phyloP scores from a whole-genome alignment of 2,888 invertebrate species.

The Rhimphoctona megacephalus region DNA sequence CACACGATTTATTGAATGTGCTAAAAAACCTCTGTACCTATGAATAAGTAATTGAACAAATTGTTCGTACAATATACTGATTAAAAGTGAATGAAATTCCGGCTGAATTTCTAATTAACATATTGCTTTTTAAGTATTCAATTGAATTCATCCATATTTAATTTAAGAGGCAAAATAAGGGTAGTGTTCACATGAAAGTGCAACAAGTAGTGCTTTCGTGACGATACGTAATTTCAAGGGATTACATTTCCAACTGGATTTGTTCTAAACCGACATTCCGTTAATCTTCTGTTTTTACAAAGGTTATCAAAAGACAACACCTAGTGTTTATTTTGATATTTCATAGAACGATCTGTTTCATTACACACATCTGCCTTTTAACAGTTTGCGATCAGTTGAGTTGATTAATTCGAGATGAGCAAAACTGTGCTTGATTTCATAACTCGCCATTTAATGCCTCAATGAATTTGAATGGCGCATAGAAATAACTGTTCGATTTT shows the following conservation, averaged over 20 bases:
- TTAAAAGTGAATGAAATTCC: background rate
- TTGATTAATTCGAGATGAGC: background rate
- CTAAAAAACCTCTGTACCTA: background rate
- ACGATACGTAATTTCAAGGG: background rate
- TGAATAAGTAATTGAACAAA: background rate
- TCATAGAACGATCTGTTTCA: background rate
- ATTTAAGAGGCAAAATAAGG: background rate
- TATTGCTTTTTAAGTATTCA: background rate
- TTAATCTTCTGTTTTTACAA: background rate
- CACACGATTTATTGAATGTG: background rate
- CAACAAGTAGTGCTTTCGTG: conserved; percentile 1
- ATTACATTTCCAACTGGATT: background rate
- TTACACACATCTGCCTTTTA: background rate
- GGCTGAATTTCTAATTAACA: background rate
- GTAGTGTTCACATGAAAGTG: background rate
- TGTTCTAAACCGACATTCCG: background rate
- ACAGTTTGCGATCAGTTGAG: background rate
- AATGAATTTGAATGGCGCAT: background rate
- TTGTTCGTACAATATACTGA: background rate
- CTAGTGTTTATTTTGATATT: background rate
- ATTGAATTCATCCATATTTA: background rate
- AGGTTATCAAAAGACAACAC: background rate
- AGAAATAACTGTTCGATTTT: background rate
- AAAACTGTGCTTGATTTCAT: background rate
- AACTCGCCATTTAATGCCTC: background rate